Evolutionary conservation across 2,888 invertebrate genomes (phyloP).

Genomic region (Andrena haemorrhoa): DNA sequence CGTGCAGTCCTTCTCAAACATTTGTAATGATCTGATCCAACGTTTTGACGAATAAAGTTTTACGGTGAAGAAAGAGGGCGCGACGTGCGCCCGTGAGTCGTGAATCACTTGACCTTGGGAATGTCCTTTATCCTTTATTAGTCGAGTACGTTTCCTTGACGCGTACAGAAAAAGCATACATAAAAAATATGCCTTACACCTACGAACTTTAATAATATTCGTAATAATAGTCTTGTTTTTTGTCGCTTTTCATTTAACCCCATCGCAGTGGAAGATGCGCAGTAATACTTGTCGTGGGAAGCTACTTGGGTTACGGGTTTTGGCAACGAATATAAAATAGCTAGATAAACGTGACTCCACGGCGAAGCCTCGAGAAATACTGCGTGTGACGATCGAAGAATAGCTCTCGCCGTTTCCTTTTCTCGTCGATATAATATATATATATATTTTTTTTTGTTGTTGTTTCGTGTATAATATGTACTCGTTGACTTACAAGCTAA

Average conservation of each 20-base stretch:
- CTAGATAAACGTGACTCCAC: slow-evolving; percentile 67
- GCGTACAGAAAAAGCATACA: slow-evolving; percentile 85
- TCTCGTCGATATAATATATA: slow-evolving; percentile 43
- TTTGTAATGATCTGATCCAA: not conserved
- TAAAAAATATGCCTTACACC: slow-evolving; percentile 85
- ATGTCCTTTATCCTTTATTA: slow-evolving; percentile 71
- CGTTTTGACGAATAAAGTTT: slow-evolving; percentile 2
- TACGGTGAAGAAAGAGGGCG: not conserved
- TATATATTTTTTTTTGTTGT: slow-evolving; percentile 13
- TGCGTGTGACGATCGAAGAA: slow-evolving; percentile 47
- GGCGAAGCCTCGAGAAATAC: slow-evolving; percentile 33
- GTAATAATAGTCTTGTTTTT: slow-evolving; percentile 45
- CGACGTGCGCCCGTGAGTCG: not conserved
- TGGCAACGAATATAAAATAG: slow-evolving; percentile 81
- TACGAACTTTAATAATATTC: slow-evolving; percentile 71
- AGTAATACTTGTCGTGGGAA: slow-evolving; percentile 80
- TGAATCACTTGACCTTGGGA: slow-evolving; percentile 63
- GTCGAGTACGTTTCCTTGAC: slow-evolving; percentile 77
- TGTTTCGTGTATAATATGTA: slow-evolving; percentile 59
- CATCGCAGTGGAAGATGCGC: slow-evolving; percentile 81
- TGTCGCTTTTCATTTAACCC: slow-evolving; percentile 21
- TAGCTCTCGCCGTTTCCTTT: slow-evolving; percentile 14
- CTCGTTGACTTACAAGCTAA: slow-evolving; percentile 73
- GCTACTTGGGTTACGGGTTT: slow-evolving; percentile 70
- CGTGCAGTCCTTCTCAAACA: slow-evolving; percentile 13